Conservation (phyloP, 1,140 invertebrate genomes). For the Formica exsecta region DNA sequence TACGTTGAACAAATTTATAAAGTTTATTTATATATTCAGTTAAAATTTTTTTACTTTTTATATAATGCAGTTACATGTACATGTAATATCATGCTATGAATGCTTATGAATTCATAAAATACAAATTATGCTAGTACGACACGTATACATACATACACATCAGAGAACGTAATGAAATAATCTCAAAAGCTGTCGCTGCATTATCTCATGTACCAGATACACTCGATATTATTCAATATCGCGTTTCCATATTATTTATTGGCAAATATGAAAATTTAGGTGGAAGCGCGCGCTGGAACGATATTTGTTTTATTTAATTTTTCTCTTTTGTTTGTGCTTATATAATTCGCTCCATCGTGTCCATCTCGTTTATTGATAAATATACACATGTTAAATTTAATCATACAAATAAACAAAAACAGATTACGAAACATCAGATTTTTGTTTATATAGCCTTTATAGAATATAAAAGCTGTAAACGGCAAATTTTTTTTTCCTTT, state of each 20-base stretch:
- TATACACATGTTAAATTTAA: conserved; percentile 14
- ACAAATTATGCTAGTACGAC: not conserved
- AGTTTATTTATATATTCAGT: not conserved
- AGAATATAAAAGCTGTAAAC: not conserved
- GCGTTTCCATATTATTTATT: conserved; percentile 12
- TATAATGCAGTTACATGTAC: not conserved
- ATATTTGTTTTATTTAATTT: conserved; percentile 38
- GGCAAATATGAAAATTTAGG: conserved; percentile 24
- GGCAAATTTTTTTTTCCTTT: conserved; percentile 8
- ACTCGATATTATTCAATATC: conserved; percentile 26
- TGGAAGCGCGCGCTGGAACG: not conserved
- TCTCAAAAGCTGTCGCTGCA: conserved; percentile 3
- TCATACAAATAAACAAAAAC: not conserved
- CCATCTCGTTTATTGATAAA: conserved; percentile 19
- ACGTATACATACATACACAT: not conserved
- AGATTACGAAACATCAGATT: not conserved
- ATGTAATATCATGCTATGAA: not conserved
- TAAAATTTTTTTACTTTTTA: not conserved
- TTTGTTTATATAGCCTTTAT: not conserved
- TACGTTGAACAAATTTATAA: not conserved
- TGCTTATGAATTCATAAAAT: conserved; percentile 21
- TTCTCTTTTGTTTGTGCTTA: not conserved
- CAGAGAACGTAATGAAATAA: conserved; percentile 10
- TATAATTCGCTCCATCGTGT: conserved; percentile 19
- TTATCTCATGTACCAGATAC: conserved; percentile 14